A percentile compares a stretch with the other conserved stretches of the same genome.
These are phyloP conservation scores for Sarcophaga peregrina DNA, from an alignment of 1,140 invertebrate genomes.

Conservation along the genomic window DNA sequence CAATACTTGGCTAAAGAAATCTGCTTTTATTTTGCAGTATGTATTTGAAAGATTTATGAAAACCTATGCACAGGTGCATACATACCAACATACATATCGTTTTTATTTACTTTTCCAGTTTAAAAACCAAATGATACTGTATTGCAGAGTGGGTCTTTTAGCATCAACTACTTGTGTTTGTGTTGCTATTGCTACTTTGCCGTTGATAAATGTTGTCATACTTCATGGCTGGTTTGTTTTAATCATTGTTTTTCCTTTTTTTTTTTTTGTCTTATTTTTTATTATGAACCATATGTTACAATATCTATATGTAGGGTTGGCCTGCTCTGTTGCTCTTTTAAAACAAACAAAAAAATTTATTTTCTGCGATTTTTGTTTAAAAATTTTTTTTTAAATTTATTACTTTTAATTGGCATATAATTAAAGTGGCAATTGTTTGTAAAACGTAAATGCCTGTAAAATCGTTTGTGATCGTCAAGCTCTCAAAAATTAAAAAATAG, in stretches of 20 bases:
- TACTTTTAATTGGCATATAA: constrained; percentile 20
- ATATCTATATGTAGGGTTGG: not conserved
- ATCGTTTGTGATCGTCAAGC: not conserved
- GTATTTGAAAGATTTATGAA: no score
- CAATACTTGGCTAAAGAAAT: not conserved
- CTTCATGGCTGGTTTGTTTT: constrained; percentile 25
- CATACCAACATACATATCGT: no score
- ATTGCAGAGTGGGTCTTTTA: not conserved
- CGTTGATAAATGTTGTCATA: constrained; percentile 32
- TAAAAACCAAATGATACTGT: not conserved
- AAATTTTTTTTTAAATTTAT: not conserved
- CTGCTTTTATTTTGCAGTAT: no score
- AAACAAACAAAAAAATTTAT: not conserved
- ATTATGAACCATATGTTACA: not conserved
- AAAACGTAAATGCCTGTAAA: not conserved
- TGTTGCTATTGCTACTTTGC: no score
- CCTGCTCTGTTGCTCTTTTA: not conserved
- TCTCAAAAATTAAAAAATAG: not conserved
- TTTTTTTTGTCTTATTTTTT: not conserved
- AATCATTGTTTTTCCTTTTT: not conserved
- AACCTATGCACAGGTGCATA: no score
- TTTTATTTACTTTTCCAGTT: not conserved
- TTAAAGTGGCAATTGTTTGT: not conserved
- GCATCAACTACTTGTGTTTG: not conserved
- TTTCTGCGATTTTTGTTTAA: not conserved